Evolutionary conservation across 1,140 invertebrate genomes (phyloP).

Genomic region (Geopemphigus sp.): DNA sequence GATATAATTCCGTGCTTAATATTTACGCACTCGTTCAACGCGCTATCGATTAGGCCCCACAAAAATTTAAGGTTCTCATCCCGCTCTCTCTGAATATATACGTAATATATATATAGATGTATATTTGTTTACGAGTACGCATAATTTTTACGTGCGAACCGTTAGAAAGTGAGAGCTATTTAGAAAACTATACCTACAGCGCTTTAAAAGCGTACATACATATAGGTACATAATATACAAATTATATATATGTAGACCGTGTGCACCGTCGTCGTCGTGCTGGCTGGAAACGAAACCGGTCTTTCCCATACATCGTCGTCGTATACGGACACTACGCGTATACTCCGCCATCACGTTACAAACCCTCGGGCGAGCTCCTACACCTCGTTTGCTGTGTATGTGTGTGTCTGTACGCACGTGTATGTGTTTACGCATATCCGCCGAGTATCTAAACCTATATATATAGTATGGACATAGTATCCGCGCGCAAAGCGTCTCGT

Average conservation of each 20-base stretch:
- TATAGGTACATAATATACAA: background rate
- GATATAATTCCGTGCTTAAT: too few species aligned
- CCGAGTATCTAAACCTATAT: background rate
- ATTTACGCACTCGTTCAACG: too few species aligned
- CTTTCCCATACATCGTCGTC: background rate
- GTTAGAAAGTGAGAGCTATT: conserved; percentile 26
- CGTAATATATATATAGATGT: background rate
- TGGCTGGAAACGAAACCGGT: conserved; percentile 25
- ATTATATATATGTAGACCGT: background rate
- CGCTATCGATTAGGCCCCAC: too few species aligned
- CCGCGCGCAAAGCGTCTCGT: background rate
- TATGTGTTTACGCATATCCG: background rate
- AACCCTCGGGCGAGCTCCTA: background rate
- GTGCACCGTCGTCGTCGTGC: background rate
- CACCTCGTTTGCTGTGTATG: background rate
- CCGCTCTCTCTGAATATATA: background rate
- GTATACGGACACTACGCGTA: background rate
- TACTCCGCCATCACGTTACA: background rate
- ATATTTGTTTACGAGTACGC: too few species aligned
- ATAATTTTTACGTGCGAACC: background rate
- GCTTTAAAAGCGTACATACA: background rate
- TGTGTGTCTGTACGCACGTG: background rate
- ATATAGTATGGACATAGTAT: background rate
- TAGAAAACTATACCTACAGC: conserved; percentile 28
- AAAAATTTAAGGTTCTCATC: background rate